Evolutionary conservation across 2,888 invertebrate genomes (phyloP).

Genomic region (Torymus aiolomorphi): DNA sequence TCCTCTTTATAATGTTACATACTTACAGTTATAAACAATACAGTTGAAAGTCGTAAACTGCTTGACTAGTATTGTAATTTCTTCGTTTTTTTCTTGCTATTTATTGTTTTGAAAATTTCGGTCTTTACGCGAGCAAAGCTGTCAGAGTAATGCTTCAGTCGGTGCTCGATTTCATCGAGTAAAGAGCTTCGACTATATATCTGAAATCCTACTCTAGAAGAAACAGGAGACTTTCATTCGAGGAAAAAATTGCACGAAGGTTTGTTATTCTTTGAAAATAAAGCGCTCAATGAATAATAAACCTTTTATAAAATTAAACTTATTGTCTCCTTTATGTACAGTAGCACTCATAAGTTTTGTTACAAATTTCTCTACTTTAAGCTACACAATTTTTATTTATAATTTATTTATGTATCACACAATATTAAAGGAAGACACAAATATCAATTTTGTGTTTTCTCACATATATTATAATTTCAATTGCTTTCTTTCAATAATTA

Average conservation of each 20-base stretch:
- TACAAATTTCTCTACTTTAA: constrained; percentile 16
- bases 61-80: constrained; percentile 42
- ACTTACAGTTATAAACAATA: constrained; percentile 50
- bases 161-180: constrained; percentile 35
- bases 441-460: no score
- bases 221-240: constrained; percentile 33
- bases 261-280: constrained; percentile 9
- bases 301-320: constrained; percentile 6
- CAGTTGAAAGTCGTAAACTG: constrained; percentile 30
- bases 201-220: constrained; percentile 13
- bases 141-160: constrained; percentile 31
- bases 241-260: not conserved
- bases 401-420: not conserved
- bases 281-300: constrained; percentile 20
- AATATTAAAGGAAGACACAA: no score
- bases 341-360: constrained; percentile 39
- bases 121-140: constrained; percentile 1
- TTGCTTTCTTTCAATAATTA: no score
- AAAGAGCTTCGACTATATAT: constrained; percentile 1
- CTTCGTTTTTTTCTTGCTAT: not conserved
- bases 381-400: constrained; percentile 1
- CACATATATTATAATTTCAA: no score
- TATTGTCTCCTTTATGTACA: constrained; percentile 31
- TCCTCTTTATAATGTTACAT: constrained; percentile 27
- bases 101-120: constrained; percentile 33